Evolutionary conservation across 2,113 vertebrate species (phyloP).

Genomic region (Hydrochoerus hydrochaeris): DNA sequence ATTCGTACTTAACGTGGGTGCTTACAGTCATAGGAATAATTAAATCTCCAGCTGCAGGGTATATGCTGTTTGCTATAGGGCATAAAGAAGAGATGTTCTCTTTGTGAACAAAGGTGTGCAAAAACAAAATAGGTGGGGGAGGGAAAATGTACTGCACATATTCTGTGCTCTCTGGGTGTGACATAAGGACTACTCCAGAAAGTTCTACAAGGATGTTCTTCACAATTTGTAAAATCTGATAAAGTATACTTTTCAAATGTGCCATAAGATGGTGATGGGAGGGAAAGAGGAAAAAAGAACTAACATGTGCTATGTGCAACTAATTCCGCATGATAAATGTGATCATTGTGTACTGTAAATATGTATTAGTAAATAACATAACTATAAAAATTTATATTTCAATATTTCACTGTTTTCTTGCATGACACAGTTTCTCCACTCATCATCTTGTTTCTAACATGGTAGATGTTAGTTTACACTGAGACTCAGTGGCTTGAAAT

Average conservation of each 20-base stretch:
- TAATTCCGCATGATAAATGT: not conserved
- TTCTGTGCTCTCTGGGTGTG: not conserved
- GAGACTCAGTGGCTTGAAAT: slow-evolving; percentile 3
- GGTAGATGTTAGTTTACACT: not conserved
- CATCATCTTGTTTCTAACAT: not conserved
- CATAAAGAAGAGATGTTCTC: not conserved
- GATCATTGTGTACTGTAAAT: not conserved
- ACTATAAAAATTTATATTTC: not conserved
- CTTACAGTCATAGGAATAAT: slow-evolving; percentile 30
- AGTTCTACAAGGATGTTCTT: not conserved
- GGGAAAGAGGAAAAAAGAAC: not conserved
- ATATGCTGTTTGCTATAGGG: not conserved
- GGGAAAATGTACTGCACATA: not conserved
- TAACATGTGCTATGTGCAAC: not conserved
- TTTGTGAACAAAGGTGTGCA: not conserved
- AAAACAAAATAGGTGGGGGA: not conserved
- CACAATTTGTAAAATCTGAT: not conserved
- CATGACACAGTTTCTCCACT: not conserved
- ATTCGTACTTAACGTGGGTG: not conserved
- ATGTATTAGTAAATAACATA: not conserved
- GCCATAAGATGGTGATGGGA: not conserved
- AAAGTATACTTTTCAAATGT: not conserved
- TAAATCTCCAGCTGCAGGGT: slow-evolving; percentile 16
- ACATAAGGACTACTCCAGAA: not conserved
- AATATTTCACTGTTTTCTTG: not conserved